A percentile compares a stretch with the other conserved stretches of the same genome.
Evolutionary conservation across 2,888 invertebrate genomes (phyloP).

Genomic region (Eristalis intricaria): DNA sequence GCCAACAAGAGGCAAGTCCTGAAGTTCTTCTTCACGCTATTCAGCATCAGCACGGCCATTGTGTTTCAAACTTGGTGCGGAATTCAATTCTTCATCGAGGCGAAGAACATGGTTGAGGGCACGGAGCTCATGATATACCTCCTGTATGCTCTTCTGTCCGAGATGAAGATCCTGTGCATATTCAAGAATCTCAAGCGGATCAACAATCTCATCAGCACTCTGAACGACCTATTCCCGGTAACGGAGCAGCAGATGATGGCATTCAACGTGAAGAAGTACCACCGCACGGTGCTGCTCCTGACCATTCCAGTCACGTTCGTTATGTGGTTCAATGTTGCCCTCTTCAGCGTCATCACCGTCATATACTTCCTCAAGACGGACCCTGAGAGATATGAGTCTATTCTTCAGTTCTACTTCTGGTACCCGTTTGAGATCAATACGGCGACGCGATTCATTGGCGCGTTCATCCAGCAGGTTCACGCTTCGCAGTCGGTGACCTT

Average conservation of each 20-base stretch:
- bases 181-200: background rate
- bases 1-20: background rate
- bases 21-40: background rate
- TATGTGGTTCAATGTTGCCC: conserved; percentile 17
- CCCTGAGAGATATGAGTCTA: background rate
- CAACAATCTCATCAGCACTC: background rate
- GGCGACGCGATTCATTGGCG: background rate
- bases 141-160: background rate
- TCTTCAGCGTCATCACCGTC: conserved; percentile 6
- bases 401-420: conserved; percentile 21
- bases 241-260: conserved; percentile 1
- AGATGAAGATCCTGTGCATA: conserved; percentile 3
- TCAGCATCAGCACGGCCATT: background rate
- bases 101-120: conserved; percentile 9
- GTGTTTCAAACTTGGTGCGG: background rate
- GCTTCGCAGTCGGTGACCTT: background rate
- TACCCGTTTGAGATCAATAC: conserved; percentile 28
- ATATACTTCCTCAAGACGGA: conserved; percentile 19
- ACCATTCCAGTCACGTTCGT: conserved; percentile 9
- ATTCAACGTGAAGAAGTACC: conserved; percentile 15
- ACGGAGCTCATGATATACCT: background rate
- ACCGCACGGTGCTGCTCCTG: conserved; percentile 7
- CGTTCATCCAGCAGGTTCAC: background rate
- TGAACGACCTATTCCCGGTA: conserved; percentile 23
- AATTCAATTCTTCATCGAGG: background rate